These are phyloP conservation scores for Temnopleurus reevesii DNA, from an alignment of 53 echinoderm and acorn worm genomes.

Conservation along the genomic window DNA sequence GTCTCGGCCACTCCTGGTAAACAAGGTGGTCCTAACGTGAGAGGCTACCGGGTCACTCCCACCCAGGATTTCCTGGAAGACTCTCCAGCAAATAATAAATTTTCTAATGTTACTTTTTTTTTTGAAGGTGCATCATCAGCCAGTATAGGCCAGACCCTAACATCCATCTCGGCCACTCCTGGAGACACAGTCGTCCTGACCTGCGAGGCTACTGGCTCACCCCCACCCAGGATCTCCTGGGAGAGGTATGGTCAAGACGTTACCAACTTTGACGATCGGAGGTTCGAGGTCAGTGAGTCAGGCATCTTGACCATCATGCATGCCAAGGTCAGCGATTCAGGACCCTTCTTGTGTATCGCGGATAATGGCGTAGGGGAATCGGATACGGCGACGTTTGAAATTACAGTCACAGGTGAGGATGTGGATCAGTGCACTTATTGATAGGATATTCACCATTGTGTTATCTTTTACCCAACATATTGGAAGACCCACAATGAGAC, in stretches of 20 bases:
- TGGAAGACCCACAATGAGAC: no score
- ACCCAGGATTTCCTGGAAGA: slow-evolving; percentile 71
- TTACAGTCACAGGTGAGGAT: slow-evolving; percentile 28
- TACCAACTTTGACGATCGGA: slow-evolving; percentile 11
- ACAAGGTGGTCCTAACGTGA: slow-evolving; percentile 71
- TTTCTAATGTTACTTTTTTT: no score
- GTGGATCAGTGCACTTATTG: no score
- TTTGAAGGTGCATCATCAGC: slow-evolving; percentile 40
- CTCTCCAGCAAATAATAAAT: no score
- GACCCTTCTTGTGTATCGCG: slow-evolving; percentile 49
- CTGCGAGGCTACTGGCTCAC: slow-evolving; percentile 83
- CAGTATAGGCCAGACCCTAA: slow-evolving; percentile 24
- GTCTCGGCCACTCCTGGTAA: slow-evolving; percentile 64
- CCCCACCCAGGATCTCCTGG: slow-evolving; percentile 79
- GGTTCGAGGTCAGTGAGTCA: slow-evolving; percentile 54
- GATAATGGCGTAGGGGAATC: slow-evolving; percentile 53
- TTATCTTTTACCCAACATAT: no score
- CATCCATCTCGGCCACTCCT: slow-evolving; percentile 40
- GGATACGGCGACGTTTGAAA: slow-evolving; percentile 45
- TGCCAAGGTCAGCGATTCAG: slow-evolving; percentile 50
- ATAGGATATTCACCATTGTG: no score
- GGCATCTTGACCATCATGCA: slow-evolving; percentile 61
- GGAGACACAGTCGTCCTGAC: slow-evolving; percentile 72
- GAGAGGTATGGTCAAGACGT: slow-evolving; percentile 25
- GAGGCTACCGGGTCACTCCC: slow-evolving; percentile 81